Base-by-base conservation (phyloP, 2,113 vertebrate species). In the Stomatorhinus ivindoensis region DNA sequence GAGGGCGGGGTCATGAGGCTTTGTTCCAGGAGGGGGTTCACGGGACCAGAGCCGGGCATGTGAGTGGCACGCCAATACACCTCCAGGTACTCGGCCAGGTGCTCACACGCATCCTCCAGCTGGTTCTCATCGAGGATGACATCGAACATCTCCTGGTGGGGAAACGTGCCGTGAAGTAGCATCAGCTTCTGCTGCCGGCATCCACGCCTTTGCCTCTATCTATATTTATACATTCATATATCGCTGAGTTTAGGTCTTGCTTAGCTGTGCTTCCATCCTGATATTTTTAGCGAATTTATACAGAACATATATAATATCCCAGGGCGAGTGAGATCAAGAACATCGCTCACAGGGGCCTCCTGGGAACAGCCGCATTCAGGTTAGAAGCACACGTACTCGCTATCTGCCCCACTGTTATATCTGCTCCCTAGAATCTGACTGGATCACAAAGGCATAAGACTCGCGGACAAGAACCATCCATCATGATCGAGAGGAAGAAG, bases 71-170 rank as follows among this genome's bases (percentile, higher is more conserved):
- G 94, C 98, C 98, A 99, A 94, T 99, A 99, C 44, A 98, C 96
- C 92, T 99, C 98, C 91, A 99, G 94, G 94, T 98, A 99, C 91
- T 99, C 98, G 0, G 98, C 95, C 94, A 99, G 92, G 93, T 99
- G 98, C 90, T 99, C 98, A 1, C 98, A 99, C 46, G 98, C 97
- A 0, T 99, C 98, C 85, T 98, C 98, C 89, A 99, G 94, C 92
- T 99, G 98, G 96, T 99, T 99, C 93, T 99, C 98, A 39, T 99
- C 98, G 95, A 99, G 93, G 94, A 99, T 99, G 91, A 99, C 97
- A 76, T 99, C 98, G 88, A 99, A 99, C 91, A 98, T 97, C 92
- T 99, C 98, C 98, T 99, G 89, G 90, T 24, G 58, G 84, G 7
- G 86, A 0, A 83, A 13, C 2, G 89, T 15, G 73, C 44, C 11